Evolutionary conservation across 1,140 invertebrate species (phyloP), one percentile per base, ranked within the genome.

Genomic region (Drosophila repletoides): DNA sequence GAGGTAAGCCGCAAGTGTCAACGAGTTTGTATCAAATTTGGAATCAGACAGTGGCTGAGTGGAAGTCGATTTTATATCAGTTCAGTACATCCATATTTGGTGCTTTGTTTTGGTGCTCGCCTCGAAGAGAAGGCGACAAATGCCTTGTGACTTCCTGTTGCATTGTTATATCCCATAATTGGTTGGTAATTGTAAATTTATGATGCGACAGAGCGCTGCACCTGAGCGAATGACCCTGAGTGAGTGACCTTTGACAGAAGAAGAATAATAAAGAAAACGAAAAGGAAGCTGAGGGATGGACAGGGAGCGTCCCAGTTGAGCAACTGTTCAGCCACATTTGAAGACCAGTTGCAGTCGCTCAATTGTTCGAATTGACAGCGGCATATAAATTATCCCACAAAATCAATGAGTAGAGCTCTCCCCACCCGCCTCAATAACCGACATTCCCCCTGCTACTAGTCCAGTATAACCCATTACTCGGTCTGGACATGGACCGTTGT

Each of bases 331-430:
- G 49, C 41, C 51, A 51, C 76, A 66, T 77, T 66, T 65, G 69
- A 83, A 81, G 79, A 81, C 77, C 77, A 81, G 77, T 84, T 81
- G 77, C 77, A 81, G 77, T 69, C 73, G 68, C 73, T 63, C 77
- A 83, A 81, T 81, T 83, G 77, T 81, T 73, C 33, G 43, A 66
- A 40, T 45, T 77, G 77, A 84, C 77, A 81, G 79, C 51, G 36
- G 40, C 64, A 31, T 79, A 81, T 84, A 81, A 81, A 81, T 81
- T 73, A 83, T 72, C 26, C 6, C 10, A 29, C 64, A 72, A 77
- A 81, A 84, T n/a, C n/a, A n/a, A n/a, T 81, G 79, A 83, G 84
- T 81, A 76, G 69, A 66, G 46, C 34, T 36, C 65, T 53, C 14
- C 31, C 29, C 29, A 6, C 7, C n/a, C 7, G 6, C 7, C 34